phyloP scores from a whole-genome alignment of 1,140 invertebrate genomes.

The Mizuhopecten yessoensis region DNA sequence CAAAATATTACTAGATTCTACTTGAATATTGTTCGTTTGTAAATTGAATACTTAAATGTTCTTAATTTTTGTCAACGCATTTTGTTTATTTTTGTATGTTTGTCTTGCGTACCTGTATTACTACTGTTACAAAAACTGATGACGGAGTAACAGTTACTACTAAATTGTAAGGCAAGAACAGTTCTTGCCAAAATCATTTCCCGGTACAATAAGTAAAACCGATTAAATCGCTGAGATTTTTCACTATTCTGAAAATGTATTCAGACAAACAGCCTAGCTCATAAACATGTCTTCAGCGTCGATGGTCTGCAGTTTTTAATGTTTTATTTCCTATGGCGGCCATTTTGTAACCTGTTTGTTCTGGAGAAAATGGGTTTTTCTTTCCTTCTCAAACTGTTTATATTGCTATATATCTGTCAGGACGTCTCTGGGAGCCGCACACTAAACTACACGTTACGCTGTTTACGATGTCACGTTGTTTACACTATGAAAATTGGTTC shows the following conservation, averaged over 20 bases:
- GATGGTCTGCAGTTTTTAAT: neutral
- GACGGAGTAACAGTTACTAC: too few species aligned
- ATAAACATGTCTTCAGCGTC: neutral
- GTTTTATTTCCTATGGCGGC: neutral
- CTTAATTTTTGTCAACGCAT: too few species aligned
- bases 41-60: too few species aligned
- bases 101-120: too few species aligned
- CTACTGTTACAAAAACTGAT: too few species aligned
- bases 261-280: neutral
- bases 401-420: slow-evolving; percentile 18
- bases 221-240: neutral
- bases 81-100: too few species aligned
- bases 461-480: neutral
- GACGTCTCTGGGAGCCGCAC: neutral
- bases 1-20: too few species aligned
- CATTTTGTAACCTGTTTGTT: slow-evolving; percentile 39
- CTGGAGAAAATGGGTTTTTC: slow-evolving; percentile 23
- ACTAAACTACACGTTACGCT: neutral
- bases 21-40: too few species aligned
- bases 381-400: slow-evolving; percentile 39
- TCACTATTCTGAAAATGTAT: neutral
- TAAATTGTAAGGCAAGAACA: too few species aligned
- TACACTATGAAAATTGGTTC: slow-evolving; percentile 16
- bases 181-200: too few species aligned
- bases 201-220: neutral